Base-by-base conservation (phyloP, 2,113 vertebrate species). In the Sclerurus mexicanus region DNA sequence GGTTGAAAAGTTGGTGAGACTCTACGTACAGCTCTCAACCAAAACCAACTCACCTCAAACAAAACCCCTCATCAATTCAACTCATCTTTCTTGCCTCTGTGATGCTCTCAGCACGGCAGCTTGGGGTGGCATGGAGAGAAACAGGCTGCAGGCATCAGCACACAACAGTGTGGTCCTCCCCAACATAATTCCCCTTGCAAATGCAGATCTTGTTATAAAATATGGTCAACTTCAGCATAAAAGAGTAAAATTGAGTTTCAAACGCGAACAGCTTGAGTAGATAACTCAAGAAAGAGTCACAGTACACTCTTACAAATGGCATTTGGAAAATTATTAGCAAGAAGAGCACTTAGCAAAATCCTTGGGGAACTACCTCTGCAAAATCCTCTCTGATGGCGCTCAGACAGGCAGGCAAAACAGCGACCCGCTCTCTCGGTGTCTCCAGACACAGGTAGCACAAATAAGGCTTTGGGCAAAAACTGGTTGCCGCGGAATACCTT, bases 331-430 rank as follows among this genome's bases (percentile, higher is more conserved):
- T 87, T 78, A 87, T 81, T 50, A 66, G 56, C 81, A 93, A 80
- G 84, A 96, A 47, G 18, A 82, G 77, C 89, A 96, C 89, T 93
- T 89, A 85, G 28, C 14, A 91, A 94, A 94, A 78, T 75, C 89
- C 93, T 66, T 46, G 27, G 95, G 92, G 93, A 94, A 25, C 56
- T 33, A 63, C 85, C 81, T 78, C 89, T 85, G 39, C 47, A 63
- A 87, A 94, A 84, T 35, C 50, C 47, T 85, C 75, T 84, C 30
- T 1, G 8, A 53, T 16, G 77, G 71, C 0, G 0, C 52, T 89
- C 55, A 90, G 33, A 49, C 25, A 77, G 55, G 59, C 4, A 2
- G 52, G 24, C n/a, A 63, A 39, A 87, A 4, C 8, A 83, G 58
- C 1, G 0, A 31, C 58, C 31, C 2, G 1, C 28, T 46, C 50